Evolutionary conservation across 2,113 vertebrate species (phyloP).

Genomic region (Chrysochloris asiatica): DNA sequence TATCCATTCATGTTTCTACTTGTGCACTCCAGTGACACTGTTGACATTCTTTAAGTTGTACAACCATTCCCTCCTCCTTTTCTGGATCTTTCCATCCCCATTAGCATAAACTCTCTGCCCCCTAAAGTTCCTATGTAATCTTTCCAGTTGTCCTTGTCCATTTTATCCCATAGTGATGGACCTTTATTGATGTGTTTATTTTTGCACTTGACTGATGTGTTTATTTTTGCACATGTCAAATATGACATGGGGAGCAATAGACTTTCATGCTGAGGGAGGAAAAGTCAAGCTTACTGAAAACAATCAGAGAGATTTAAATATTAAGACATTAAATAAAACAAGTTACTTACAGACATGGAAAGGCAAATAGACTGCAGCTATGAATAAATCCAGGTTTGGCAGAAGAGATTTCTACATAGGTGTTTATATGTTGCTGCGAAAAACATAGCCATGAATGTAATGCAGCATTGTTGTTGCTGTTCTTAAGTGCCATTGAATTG

Average conservation of each 20-base stretch:
- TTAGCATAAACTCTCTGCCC: background rate
- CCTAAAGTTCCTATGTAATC: background rate
- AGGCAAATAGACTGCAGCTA: no score
- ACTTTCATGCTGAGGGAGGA: background rate
- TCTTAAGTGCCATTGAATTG: no score
- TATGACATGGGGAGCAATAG: background rate
- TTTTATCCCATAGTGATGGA: background rate
- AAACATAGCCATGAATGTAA: no score
- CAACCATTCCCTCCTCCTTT: background rate
- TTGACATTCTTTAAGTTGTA: background rate
- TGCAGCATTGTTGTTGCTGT: no score
- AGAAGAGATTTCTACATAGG: no score
- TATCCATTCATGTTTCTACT: background rate
- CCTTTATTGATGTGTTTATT: no score
- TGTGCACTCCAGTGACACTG: background rate
- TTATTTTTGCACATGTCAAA: no score
- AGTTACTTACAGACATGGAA: no score
- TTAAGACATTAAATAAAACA: background rate
- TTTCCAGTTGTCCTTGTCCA: background rate
- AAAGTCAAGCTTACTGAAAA: constrained; percentile 21
- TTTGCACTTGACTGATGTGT: no score
- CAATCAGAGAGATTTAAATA: background rate
- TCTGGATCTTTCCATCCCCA: background rate
- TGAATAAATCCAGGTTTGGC: no score
- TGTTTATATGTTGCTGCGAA: no score